phyloP scores from a whole-genome alignment of 1,140 invertebrate genomes.

The Lucilia sericata region DNA sequence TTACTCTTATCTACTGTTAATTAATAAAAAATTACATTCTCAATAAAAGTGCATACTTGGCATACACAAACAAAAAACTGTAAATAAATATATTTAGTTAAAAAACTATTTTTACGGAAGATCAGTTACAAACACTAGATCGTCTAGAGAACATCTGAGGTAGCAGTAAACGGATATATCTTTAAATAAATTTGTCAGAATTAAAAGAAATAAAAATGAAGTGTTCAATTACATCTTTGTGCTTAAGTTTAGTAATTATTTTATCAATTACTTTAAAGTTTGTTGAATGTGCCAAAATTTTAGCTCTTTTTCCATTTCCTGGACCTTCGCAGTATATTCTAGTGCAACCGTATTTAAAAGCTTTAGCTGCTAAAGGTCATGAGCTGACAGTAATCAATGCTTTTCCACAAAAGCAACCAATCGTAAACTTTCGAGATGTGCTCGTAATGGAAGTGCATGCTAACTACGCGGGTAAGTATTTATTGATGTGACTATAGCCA shows the following conservation, averaged over 20 bases:
- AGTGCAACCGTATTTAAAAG: conserved; percentile 47
- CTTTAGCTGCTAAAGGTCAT: conserved; percentile 68
- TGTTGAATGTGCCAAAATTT: conserved; percentile 50
- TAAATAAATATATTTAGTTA: too few species aligned
- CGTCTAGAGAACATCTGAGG: not conserved
- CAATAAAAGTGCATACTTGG: too few species aligned
- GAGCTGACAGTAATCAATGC: conserved; percentile 69
- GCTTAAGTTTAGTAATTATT: not conserved
- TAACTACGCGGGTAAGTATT: conserved; percentile 35
- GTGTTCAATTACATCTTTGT: not conserved
- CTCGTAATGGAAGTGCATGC: not conserved
- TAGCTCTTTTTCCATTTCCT: too few species aligned
- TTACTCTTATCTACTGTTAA: too few species aligned
- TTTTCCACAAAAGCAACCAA: conserved; percentile 59
- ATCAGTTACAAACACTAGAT: not conserved
- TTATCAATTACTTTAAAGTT: not conserved
- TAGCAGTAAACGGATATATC: too few species aligned
- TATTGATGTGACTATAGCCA: too few species aligned
- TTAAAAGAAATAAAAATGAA: not conserved
- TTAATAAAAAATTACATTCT: too few species aligned
- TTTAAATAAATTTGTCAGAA: too few species aligned
- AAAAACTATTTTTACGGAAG: not conserved
- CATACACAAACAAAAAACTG: too few species aligned
- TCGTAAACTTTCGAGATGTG: conserved; percentile 65
- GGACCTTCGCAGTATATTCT: conserved; percentile 7